A percentile compares a stretch with the other conserved stretches of the same genome.
phyloP scores from a whole-genome alignment of 2,113 vertebrate species.

The Procapra przewalskii region DNA sequence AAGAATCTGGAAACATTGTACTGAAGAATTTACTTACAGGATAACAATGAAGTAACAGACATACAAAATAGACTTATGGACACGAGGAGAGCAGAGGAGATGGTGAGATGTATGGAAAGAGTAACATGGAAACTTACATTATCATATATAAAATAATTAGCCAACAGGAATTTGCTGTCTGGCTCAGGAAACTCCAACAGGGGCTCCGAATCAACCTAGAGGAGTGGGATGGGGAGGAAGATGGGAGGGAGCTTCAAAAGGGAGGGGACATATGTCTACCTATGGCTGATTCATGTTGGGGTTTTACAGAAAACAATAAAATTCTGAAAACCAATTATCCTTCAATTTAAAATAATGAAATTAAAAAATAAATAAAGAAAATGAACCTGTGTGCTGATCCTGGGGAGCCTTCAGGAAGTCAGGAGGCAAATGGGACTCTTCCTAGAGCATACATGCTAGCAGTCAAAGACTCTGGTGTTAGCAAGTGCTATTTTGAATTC shows the following conservation, averaged over 20 bases:
- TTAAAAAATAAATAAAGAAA: neutral
- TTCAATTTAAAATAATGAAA: neutral
- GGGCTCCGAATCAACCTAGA: neutral
- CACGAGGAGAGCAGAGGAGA: neutral
- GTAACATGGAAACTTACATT: neutral
- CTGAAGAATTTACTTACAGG: neutral
- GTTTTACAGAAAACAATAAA: neutral
- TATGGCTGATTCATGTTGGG: neutral
- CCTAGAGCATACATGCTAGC: neutral
- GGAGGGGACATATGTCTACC: neutral
- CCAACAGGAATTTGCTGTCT: neutral
- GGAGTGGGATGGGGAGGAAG: neutral
- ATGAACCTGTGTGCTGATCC: neutral
- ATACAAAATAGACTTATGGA: neutral
- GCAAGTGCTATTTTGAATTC: neutral
- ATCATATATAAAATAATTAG: neutral
- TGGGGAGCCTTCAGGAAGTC: neutral
- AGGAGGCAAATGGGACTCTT: neutral
- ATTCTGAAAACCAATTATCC: neutral
- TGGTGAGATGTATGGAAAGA: neutral
- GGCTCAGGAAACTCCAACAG: neutral
- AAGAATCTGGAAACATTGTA: neutral
- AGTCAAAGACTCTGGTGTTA: neutral
- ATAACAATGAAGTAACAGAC: neutral
- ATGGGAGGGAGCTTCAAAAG: neutral